Base-by-base conservation (phyloP, 2,113 vertebrate species). In the Odocoileus hemionus region DNA sequence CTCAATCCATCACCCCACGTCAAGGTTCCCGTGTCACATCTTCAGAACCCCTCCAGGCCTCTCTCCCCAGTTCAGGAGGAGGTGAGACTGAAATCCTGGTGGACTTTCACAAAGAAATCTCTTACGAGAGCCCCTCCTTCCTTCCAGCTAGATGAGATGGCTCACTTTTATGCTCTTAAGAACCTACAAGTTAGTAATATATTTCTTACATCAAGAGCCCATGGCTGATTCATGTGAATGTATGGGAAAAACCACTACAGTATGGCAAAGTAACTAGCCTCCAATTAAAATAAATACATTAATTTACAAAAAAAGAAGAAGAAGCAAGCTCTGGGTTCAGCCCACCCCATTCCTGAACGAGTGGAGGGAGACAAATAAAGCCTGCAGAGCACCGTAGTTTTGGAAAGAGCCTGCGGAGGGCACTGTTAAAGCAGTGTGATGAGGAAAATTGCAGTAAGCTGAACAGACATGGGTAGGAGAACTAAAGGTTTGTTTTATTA, bases 321-420 rank as follows among this genome's bases (percentile, higher is more conserved):
- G 47, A 50, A 76, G 36, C 28, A 93, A 95, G 36, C 52, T 60
- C 6, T 74, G 60, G 21, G 60, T 45, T 89, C 15, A 67, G 60
- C 79, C 84, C 60, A 36, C 21, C 26, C 25, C 92, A 94, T 79
- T 76, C 60, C 70, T 61, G 1, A 33, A 43, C n/a, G 50, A 70
- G 78, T 15, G 33, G 15, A 26, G 25, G 10, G 11, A 64, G 17
- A 3, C 33, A 55, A 7, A 17, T 1, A 4, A 87, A 60, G 43
- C 13, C 26, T 0, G 45, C 36, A 25, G 55, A 86, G 12, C 43
- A 1, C 26, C 83, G 89, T 45, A 50, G 28, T 94, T 97, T 90
- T 86, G 43, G 45, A 87, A 82, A 78, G 26, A 30, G 50, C 92
- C 98, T 90, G 94, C 88, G 97, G 98, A 97, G 96, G 86, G 97